Conservation (phyloP, 2,113 vertebrate species). For the Nesogale talazaci region DNA sequence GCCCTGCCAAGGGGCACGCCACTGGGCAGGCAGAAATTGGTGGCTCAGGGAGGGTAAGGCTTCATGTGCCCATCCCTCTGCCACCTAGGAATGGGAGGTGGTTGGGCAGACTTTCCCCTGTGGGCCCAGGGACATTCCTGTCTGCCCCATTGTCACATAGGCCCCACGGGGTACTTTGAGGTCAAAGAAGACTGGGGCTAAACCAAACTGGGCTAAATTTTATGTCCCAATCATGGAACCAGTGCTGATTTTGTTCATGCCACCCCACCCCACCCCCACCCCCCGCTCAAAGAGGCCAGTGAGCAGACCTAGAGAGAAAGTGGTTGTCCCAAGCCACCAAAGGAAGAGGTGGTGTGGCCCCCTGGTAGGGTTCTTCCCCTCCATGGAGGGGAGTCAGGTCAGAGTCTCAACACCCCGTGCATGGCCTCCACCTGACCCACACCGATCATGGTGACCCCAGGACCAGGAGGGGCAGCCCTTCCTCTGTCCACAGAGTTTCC, state of each 20-base stretch:
- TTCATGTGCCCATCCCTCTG: neutral
- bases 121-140: neutral
- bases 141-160: constrained; percentile 27
- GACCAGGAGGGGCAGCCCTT: neutral
- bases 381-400: neutral
- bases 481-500: neutral
- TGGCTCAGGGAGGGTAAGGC: neutral
- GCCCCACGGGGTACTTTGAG: constrained; percentile 57
- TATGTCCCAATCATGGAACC: constrained; percentile 7
- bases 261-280: too few relatives aligned
- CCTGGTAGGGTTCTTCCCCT: neutral
- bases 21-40: neutral
- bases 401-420: neutral
- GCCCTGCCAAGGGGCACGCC: neutral
- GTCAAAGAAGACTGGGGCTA: constrained; percentile 51
- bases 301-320: neutral
- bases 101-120: neutral
- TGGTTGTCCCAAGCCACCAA: neutral
- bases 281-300: too few relatives aligned
- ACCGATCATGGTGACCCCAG: neutral
- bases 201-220: neutral
- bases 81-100: constrained; percentile 12
- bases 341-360: neutral
- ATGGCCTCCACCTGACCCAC: neutral
- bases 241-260: constrained; percentile 6